phyloP scores from a whole-genome alignment of 53 echinoderm and acorn worm species.

The Arbacia lixula region DNA sequence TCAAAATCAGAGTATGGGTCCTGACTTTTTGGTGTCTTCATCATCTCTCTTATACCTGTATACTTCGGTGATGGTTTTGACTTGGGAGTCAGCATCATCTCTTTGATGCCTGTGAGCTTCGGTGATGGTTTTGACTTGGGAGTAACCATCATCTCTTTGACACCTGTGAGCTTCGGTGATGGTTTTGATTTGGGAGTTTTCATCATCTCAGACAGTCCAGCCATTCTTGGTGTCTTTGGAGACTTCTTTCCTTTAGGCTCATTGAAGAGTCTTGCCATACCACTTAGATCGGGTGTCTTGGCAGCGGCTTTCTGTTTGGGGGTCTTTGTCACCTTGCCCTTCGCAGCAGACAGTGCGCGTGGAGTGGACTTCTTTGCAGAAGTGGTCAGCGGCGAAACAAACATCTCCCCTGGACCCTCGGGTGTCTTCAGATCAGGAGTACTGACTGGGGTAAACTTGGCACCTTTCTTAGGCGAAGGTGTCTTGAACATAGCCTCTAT shows the following conservation, averaged over 20 bases:
- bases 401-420: constrained; percentile 88
- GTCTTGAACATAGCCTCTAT: constrained; percentile 79
- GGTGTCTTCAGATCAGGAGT: constrained; percentile 81
- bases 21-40: constrained; percentile 70
- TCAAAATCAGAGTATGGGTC: constrained; percentile 92
- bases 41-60: constrained; percentile 67
- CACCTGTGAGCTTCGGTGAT: constrained; percentile 39
- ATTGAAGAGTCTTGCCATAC: constrained; percentile 65
- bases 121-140: constrained; percentile 62
- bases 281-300: constrained; percentile 68
- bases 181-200: constrained; percentile 74
- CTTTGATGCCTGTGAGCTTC: constrained; percentile 56
- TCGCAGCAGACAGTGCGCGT: constrained; percentile 24
- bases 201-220: constrained; percentile 64
- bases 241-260: constrained; percentile 60
- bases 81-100: constrained; percentile 76
- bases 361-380: constrained; percentile 14
- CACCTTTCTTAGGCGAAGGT: constrained; percentile 66
- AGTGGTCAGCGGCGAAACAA: constrained; percentile 81
- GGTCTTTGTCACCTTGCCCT: constrained; percentile 59
- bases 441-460: constrained; percentile 46
- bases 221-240: constrained; percentile 53
- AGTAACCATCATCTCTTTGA: constrained; percentile 68
- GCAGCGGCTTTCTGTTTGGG: constrained; percentile 67
- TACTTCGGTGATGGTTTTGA: constrained; percentile 27